A percentile compares a stretch with the other conserved stretches of the same genome.
phyloP scores from a whole-genome alignment of 1,140 invertebrate species.

The Cyphomyrmex costatus region DNA sequence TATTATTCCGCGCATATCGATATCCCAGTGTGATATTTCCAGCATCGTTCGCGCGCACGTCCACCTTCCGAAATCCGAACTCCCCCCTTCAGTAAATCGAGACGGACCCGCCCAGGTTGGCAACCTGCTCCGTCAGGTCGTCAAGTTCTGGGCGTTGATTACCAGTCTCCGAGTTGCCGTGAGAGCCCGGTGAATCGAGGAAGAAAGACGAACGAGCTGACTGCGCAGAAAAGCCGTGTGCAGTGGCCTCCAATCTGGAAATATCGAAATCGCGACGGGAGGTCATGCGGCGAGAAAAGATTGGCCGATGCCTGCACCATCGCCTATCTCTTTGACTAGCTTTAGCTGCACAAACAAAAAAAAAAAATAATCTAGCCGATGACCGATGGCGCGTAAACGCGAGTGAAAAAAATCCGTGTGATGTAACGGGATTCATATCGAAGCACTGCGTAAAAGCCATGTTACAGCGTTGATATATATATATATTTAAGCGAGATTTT shows the following conservation, averaged over 20 bases:
- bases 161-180: slow-evolving; percentile 12
- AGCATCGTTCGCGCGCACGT: slow-evolving; percentile 9
- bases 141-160: slow-evolving; percentile 49
- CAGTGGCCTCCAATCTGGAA: slow-evolving; percentile 45
- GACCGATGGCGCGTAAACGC: slow-evolving; percentile 24
- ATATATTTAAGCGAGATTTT: slow-evolving; percentile 13
- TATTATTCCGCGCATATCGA: slow-evolving; percentile 62
- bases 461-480: slow-evolving; percentile 9
- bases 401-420: neutral
- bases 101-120: slow-evolving; percentile 39
- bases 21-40: slow-evolving; percentile 45
- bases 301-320: slow-evolving; percentile 1
- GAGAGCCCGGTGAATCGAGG: neutral
- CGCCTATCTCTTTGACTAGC: slow-evolving; percentile 23
- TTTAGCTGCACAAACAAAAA: neutral
- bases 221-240: slow-evolving; percentile 38
- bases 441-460: neutral
- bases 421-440: neutral
- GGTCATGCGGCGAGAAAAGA: slow-evolving; percentile 41
- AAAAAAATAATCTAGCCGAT: slow-evolving; percentile 13
- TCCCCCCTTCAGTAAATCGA: slow-evolving; percentile 43
- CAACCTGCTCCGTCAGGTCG: slow-evolving; percentile 53
- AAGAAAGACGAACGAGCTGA: slow-evolving; percentile 54
- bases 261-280: slow-evolving; percentile 56
- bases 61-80: slow-evolving; percentile 47